Conservation (phyloP, 2,797 vertebrate genomes). For the Myotis daubentonii region DNA sequence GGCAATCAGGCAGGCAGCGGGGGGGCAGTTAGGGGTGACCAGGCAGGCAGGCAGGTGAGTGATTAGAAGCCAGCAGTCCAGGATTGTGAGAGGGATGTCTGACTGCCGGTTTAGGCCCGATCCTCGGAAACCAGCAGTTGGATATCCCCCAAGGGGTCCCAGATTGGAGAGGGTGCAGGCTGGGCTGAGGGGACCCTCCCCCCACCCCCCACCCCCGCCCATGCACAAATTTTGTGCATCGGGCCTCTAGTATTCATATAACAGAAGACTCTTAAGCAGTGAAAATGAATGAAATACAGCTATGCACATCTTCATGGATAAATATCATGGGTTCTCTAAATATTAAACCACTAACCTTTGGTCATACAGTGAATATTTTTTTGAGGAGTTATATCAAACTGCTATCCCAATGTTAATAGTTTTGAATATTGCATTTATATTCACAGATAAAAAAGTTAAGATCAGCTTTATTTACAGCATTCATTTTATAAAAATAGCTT, state of each 20-base stretch:
- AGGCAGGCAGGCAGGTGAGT: too few species aligned
- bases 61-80: too few species aligned
- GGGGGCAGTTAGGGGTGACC: too few species aligned
- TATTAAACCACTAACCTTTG: neutral
- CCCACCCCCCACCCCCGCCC: accelerated
- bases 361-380: neutral
- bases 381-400: neutral
- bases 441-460: neutral
- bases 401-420: neutral
- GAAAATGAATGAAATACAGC: neutral
- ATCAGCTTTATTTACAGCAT: neutral
- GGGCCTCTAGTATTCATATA: neutral
- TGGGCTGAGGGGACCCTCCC: too few species aligned
- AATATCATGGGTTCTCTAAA: neutral
- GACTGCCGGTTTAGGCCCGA: too few species aligned
- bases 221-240: too few species aligned
- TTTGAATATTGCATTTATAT: neutral
- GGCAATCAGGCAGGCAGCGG: too few species aligned
- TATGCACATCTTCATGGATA: neutral
- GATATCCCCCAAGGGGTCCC: too few species aligned
- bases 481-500: neutral
- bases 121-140: too few species aligned
- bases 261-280: neutral
- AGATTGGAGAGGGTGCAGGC: too few species aligned
- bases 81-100: too few species aligned